Conservation (phyloP, 2,797 vertebrate species). For the Paratrypauchen microcephalus region DNA sequence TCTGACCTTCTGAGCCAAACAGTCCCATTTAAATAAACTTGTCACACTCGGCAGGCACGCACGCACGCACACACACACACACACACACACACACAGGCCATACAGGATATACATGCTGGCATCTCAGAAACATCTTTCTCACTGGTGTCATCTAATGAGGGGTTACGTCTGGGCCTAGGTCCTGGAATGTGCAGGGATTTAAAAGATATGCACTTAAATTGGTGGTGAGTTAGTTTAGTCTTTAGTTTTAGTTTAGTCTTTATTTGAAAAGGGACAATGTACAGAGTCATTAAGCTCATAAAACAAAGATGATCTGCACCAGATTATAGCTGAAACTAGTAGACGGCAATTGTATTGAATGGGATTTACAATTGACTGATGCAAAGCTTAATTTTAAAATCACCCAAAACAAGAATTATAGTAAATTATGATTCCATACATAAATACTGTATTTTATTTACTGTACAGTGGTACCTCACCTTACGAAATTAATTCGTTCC, state of each 20-base stretch:
- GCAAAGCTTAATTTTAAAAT: neutral
- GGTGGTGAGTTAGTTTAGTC: no score
- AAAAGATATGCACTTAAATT: neutral
- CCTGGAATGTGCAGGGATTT: neutral
- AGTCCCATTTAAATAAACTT: slow-evolving; percentile 18
- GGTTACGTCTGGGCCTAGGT: neutral
- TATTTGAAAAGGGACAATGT: no score
- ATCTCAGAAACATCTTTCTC: slow-evolving; percentile 1
- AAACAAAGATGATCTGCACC: no score
- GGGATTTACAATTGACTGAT: neutral
- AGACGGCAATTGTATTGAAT: no score
- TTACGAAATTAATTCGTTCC: no score
- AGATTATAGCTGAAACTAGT: no score
- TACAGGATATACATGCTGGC: slow-evolving; percentile 7
- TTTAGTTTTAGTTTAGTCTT: no score
- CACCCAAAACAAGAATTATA: neutral
- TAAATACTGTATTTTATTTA: neutral
- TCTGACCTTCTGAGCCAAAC: slow-evolving; percentile 17
- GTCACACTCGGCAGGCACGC: neutral
- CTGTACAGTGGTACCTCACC: no score
- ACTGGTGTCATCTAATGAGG: neutral
- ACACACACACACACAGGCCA: slow-evolving; percentile 9
- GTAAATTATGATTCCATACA: neutral
- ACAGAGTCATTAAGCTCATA: no score
- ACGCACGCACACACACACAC: slow-evolving; percentile 1